Evolutionary conservation across 2,113 vertebrate species (phyloP).

Genomic region (Cinclus mexicanus): DNA sequence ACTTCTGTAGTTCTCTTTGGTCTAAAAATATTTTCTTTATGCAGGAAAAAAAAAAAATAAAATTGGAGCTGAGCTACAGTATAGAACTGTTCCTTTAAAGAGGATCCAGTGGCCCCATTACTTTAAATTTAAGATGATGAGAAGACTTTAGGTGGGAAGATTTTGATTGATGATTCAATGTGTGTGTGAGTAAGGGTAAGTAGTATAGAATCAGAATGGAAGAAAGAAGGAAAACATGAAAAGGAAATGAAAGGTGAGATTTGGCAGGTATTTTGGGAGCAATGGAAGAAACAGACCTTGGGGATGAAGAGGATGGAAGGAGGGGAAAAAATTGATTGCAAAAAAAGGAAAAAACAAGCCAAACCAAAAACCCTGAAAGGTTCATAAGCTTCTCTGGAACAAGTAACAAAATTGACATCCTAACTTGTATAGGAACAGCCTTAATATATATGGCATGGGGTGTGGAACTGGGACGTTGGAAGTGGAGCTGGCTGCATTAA

Average conservation of each 20-base stretch:
- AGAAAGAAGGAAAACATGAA: background rate
- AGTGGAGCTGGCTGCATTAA: background rate
- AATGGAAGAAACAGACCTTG: background rate
- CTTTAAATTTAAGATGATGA: background rate
- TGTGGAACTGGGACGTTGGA: background rate
- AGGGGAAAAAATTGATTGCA: background rate
- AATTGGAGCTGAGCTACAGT: background rate
- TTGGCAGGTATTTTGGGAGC: background rate
- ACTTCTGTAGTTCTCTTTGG: background rate
- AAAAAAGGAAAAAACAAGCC: background rate
- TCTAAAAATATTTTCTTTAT: background rate
- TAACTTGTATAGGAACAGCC: background rate
- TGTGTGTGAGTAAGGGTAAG: background rate
- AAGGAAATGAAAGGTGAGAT: slow-evolving; percentile 1
- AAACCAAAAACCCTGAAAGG: background rate
- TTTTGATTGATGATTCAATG: background rate
- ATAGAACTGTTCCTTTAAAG: background rate
- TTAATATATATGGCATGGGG: background rate
- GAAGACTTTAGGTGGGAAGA: background rate
- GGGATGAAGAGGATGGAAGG: background rate
- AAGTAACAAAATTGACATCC: background rate
- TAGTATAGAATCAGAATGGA: background rate
- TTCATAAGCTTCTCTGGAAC: background rate
- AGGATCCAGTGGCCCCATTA: background rate
- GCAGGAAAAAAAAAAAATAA: background rate